Percentiles rank a stretch among this genome's conserved stretches.
Conservation (phyloP, 1,140 invertebrate genomes). For the Holcopasites calliopsidis region DNA sequence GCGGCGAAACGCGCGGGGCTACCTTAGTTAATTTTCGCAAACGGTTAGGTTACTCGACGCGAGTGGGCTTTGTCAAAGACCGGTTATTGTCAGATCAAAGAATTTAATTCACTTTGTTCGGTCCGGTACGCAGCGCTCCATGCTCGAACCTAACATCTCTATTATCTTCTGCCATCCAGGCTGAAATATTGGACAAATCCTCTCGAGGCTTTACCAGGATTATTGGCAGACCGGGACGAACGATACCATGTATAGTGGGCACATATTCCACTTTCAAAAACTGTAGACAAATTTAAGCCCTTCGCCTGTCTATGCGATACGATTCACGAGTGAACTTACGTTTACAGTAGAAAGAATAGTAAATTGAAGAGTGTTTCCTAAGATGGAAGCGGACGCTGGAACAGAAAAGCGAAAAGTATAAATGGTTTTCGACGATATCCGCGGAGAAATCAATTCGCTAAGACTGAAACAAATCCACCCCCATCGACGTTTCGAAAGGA, state of each 20-base stretch:
- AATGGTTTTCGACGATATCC: neutral
- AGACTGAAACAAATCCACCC: no score
- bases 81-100: slow-evolving; percentile 18
- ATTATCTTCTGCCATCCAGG: slow-evolving; percentile 48
- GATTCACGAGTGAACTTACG: neutral
- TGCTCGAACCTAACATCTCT: slow-evolving; percentile 41
- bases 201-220: slow-evolving; percentile 51
- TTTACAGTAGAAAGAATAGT: slow-evolving; percentile 34
- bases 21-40: neutral
- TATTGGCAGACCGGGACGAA: slow-evolving; percentile 44
- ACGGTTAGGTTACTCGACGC: slow-evolving; percentile 16
- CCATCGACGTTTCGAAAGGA: no score
- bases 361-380: slow-evolving; percentile 29
- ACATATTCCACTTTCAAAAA: slow-evolving; percentile 48
- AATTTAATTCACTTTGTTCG: slow-evolving; percentile 56
- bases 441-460: slow-evolving; percentile 7
- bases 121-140: slow-evolving; percentile 1
- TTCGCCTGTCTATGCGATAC: slow-evolving; percentile 1
- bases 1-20: neutral
- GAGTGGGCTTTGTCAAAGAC: slow-evolving; percentile 7
- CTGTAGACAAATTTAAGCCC: slow-evolving; percentile 51
- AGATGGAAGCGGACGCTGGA: neutral
- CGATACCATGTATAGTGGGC: slow-evolving; percentile 49
- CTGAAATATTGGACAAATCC: slow-evolving; percentile 62
- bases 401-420: slow-evolving; percentile 27